Base-by-base conservation (phyloP, 1,140 invertebrate species). In the Cyrtorhinus lividipennis region DNA sequence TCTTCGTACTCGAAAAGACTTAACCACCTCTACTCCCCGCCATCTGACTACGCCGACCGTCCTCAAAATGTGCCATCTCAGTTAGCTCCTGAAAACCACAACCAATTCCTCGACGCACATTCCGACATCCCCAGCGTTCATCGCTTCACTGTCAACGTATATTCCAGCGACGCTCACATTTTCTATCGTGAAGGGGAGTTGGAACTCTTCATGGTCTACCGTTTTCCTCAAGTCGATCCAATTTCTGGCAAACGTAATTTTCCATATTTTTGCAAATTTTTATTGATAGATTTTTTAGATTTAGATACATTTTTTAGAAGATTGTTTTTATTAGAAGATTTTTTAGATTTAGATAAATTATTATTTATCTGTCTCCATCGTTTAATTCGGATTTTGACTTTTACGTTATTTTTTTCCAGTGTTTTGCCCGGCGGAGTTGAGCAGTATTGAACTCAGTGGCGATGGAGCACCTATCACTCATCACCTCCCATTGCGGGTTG, bases 51-150 rank as follows among this genome's bases (percentile, higher is more conserved):
- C n/a, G n/a, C n/a, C n/a, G n/a, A n/a, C n/a, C n/a, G n/a, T n/a
- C n/a, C n/a, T n/a, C n/a, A n/a, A n/a, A n/a, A n/a, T n/a, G n/a
- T n/a, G n/a, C n/a, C n/a, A n/a, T n/a, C n/a, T 44, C 38, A 44
- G 38, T 44, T 44, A 44, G 8, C 38, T n/a, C 38, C 38, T 44
- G 38, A 44, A n/a, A 44, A n/a, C 8, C 38, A 44, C 38, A 44
- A 44, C 8, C 38, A 44, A n/a, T 8, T 10, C n/a, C 38, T 44
- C 38, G 8, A 44, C 38, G n/a, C n/a, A n/a, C n/a, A n/a, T n/a
- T n/a, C n/a, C n/a, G n/a, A n/a, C n/a, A n/a, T 53, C 10, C 48
- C 20, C 48, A 53, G 48, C 48, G 48, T 53, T 53, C 48, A 53
- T 53, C 48, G 48, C 10, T 53, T 53, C 48, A 53, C 5, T 20